phyloP scores from a whole-genome alignment of 2,888 invertebrate genomes.

The Drosophila stalkeri region DNA sequence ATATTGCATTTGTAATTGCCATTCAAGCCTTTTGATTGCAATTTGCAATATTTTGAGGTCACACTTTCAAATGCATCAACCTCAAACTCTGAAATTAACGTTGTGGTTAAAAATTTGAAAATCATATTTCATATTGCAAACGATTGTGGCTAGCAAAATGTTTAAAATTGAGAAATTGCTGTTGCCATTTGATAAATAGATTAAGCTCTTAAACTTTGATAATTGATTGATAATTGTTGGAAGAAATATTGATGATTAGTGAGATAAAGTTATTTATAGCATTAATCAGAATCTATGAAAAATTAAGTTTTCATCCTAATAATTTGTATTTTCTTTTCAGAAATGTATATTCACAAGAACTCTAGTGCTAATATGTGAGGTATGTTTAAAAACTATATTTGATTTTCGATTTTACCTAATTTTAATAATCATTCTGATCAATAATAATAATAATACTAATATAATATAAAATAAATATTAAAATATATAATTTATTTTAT shows the following conservation, averaged over 20 bases:
- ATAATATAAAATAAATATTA: too few species aligned
- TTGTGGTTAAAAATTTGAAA: constrained; percentile 4
- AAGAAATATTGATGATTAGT: neutral
- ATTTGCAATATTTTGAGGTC: constrained; percentile 42
- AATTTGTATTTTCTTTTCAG: too few species aligned
- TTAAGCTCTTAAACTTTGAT: neutral
- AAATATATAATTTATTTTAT: too few species aligned
- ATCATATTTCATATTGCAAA: constrained; percentile 1
- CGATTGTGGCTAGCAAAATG: constrained; percentile 2
- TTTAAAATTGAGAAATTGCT: neutral
- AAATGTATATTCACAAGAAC: too few species aligned
- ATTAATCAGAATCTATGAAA: too few species aligned
- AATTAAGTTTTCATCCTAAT: too few species aligned
- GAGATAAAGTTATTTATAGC: neutral
- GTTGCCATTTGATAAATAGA: neutral
- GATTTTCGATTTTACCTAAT: neutral
- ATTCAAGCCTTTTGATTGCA: constrained; percentile 18
- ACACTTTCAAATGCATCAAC: constrained; percentile 3
- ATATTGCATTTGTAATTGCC: constrained; percentile 32
- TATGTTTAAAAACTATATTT: too few species aligned
- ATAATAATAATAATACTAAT: too few species aligned
- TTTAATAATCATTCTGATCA: too few species aligned
- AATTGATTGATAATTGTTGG: neutral
- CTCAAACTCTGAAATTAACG: constrained; percentile 1
- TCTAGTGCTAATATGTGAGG: too few species aligned